phyloP scores from a whole-genome alignment of 2,797 vertebrate species.

The Anas bernieri region DNA sequence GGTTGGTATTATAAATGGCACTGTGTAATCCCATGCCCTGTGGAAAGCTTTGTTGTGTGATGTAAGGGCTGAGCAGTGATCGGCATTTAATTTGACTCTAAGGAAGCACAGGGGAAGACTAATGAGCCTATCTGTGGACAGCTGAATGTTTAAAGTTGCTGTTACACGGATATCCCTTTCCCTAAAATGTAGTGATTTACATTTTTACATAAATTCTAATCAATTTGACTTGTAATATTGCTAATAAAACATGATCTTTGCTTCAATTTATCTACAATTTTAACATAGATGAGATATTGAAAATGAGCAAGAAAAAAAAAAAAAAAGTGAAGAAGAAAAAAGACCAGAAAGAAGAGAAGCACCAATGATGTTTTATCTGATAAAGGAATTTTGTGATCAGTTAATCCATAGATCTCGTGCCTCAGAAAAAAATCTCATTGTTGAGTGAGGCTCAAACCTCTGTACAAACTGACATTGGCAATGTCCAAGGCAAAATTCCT shows the following conservation, averaged over 20 bases:
- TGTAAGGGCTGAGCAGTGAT: conserved; percentile 18
- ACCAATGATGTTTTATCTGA: background rate
- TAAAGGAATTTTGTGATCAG: background rate
- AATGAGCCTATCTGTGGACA: conserved; percentile 41
- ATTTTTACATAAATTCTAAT: background rate
- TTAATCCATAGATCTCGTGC: background rate
- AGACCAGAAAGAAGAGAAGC: background rate
- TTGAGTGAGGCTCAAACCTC: fast-evolving
- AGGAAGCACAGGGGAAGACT: conserved; percentile 31
- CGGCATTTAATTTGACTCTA: conserved; percentile 51
- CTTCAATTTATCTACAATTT: background rate
- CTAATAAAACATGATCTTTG: background rate
- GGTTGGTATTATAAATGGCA: background rate
- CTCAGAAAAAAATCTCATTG: background rate
- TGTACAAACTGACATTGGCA: background rate
- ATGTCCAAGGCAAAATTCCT: background rate
- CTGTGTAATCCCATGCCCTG: background rate
- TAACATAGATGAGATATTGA: background rate
- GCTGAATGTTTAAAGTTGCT: background rate
- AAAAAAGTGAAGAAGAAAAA: background rate
- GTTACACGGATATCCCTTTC: background rate
- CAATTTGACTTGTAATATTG: background rate
- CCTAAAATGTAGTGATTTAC: conserved; percentile 4
- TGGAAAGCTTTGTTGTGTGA: background rate
- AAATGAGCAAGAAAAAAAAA: background rate